Percentiles rank a stretch among this genome's conserved stretches.
phyloP scores from a whole-genome alignment of 2,888 invertebrate genomes.

The Hydraecia micacea region DNA sequence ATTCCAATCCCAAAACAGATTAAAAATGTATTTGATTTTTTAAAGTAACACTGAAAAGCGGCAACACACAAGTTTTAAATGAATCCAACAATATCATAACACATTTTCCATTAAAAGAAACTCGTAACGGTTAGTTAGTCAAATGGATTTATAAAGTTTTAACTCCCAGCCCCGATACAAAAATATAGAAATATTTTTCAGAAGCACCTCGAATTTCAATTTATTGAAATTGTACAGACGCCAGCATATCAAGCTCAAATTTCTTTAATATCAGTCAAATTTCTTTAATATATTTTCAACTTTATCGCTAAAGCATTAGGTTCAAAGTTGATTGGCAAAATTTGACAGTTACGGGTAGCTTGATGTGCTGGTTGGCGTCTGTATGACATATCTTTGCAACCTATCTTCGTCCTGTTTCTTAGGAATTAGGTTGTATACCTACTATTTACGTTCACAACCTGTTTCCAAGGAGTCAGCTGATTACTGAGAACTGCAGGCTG shows the following conservation, averaged over 20 bases:
- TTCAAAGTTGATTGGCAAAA: no score
- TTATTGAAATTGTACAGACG: neutral
- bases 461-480: neutral
- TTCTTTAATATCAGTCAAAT: no score
- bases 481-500: neutral
- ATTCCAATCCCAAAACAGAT: neutral
- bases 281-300: no score
- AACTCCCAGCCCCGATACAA: neutral
- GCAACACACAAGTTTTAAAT: neutral
- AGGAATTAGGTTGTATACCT: constrained; percentile 9
- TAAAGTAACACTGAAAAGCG: neutral
- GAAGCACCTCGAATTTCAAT: constrained; percentile 1
- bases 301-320: no score
- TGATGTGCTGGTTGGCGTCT: no score
- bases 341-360: no score
- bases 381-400: constrained; percentile 19
- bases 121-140: neutral
- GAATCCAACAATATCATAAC: neutral
- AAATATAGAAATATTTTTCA: constrained; percentile 2
- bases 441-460: constrained; percentile 4
- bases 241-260: no score
- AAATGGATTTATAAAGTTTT: constrained; percentile 5
- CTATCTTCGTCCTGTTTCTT: neutral
- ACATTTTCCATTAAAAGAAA: neutral
- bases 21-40: neutral